phyloP scores from a whole-genome alignment of 2,888 invertebrate species.

The Cinara cedri region DNA sequence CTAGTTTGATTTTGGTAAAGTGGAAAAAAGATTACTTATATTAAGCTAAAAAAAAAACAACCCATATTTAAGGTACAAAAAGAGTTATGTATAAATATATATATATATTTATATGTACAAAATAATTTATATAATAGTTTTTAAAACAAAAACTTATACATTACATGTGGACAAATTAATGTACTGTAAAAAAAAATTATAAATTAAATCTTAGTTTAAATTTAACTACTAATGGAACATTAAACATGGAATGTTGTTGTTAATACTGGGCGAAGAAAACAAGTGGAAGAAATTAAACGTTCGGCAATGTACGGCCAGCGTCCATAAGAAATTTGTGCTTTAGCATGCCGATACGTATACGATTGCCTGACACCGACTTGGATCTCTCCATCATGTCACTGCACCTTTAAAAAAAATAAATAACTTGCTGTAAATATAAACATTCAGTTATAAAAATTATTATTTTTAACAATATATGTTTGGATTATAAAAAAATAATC shows the following conservation, averaged over 20 bases:
- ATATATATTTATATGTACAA: conserved; percentile 28
- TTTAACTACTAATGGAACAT: conserved; percentile 47
- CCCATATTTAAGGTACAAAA: conserved; percentile 24
- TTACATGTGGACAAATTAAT: conserved; percentile 23
- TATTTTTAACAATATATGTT: too few relatives aligned
- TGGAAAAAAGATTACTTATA: conserved; percentile 40
- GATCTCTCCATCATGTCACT: conserved; percentile 51
- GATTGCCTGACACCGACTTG: conserved; percentile 49
- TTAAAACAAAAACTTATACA: conserved; percentile 25
- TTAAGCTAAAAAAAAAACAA: conserved; percentile 38
- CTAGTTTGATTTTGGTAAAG: conserved; percentile 56
- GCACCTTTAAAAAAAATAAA: conserved; percentile 34
- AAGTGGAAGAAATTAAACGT: conserved; percentile 25
- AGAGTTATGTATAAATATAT: conserved; percentile 20
- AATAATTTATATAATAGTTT: conserved; percentile 18
- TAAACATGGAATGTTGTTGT: conserved; percentile 50
- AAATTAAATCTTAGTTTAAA: conserved; percentile 19
- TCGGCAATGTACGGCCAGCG: conserved; percentile 42
- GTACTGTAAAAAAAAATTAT: conserved; percentile 20
- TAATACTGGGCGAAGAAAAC: conserved; percentile 46
- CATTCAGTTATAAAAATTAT: background rate
- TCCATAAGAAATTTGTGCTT: conserved; percentile 56
- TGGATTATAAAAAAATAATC: background rate
- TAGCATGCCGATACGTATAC: conserved; percentile 53
- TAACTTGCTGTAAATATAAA: background rate